Percentiles rank a stretch among this genome's conserved stretches.
Evolutionary conservation across 2,888 invertebrate genomes (phyloP).

Genomic region (Orgyia antiqua): DNA sequence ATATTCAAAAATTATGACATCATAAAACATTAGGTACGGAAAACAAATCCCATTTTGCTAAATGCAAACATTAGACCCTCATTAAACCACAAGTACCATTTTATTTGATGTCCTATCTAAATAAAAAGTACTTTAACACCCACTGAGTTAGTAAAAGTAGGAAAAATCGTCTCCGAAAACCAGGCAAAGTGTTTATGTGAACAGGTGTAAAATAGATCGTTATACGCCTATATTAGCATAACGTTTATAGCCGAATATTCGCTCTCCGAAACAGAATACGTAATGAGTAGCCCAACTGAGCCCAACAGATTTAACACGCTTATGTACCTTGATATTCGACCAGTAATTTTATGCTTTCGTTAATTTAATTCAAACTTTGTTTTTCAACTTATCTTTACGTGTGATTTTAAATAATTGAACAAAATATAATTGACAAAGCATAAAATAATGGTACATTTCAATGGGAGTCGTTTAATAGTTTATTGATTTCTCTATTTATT

Average conservation of each 20-base stretch:
- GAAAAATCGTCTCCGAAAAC: conserved; percentile 55
- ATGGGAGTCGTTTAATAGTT: too few relatives aligned
- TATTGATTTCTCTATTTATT: too few relatives aligned
- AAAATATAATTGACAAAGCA: too few relatives aligned
- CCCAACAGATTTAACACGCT: conserved; percentile 53
- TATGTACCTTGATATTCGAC: conserved; percentile 51
- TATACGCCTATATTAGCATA: conserved; percentile 68
- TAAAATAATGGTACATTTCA: too few relatives aligned
- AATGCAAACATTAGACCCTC: too few relatives aligned
- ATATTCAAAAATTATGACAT: too few relatives aligned
- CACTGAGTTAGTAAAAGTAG: conserved; percentile 35
- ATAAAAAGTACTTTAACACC: conserved; percentile 30
- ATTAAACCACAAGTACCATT: too few relatives aligned
- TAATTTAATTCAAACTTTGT: conserved; percentile 52
- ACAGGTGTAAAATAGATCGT: conserved; percentile 72
- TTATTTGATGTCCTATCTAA: conserved; percentile 24
- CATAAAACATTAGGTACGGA: too few relatives aligned
- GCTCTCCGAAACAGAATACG: conserved; percentile 61
- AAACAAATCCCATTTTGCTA: too few relatives aligned
- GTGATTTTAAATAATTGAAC: too few relatives aligned
- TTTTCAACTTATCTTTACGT: too few relatives aligned
- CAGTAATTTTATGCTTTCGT: conserved; percentile 54
- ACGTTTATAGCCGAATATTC: conserved; percentile 73
- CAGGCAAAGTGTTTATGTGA: conserved; percentile 64
- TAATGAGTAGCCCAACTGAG: conserved; percentile 58